Percentiles rank a stretch among this genome's conserved stretches.
phyloP scores from a whole-genome alignment of 1,140 invertebrate genomes.

The Psix sp. region DNA sequence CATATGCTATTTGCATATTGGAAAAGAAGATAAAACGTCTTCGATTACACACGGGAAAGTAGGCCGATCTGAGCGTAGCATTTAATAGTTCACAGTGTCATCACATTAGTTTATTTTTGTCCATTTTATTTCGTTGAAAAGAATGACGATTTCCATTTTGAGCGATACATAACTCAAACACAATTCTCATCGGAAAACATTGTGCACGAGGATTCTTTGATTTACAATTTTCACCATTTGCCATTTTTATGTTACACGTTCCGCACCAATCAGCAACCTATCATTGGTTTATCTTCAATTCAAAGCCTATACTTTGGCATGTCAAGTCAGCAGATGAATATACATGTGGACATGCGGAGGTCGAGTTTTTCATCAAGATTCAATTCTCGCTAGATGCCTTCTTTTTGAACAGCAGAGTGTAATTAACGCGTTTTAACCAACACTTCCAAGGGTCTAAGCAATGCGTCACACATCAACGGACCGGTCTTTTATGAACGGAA shows the following conservation, averaged over 20 bases:
- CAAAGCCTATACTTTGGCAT: conserved; percentile 54
- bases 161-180: too few relatives aligned
- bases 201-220: too few relatives aligned
- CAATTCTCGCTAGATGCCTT: conserved; percentile 58
- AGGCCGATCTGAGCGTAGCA: conserved; percentile 1
- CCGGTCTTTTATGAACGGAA: conserved; percentile 55
- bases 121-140: neutral
- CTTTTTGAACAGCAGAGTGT: conserved; percentile 56
- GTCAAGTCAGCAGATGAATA: conserved; percentile 54
- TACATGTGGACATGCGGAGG: conserved; percentile 50
- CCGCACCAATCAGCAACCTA: too few relatives aligned
- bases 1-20: conserved; percentile 14
- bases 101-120: too few relatives aligned
- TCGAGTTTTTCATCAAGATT: conserved; percentile 57
- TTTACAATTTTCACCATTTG: too few relatives aligned
- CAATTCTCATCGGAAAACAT: too few relatives aligned
- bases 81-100: neutral
- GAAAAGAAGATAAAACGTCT: conserved; percentile 14
- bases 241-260: too few relatives aligned
- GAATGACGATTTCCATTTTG: too few relatives aligned
- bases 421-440: conserved; percentile 59
- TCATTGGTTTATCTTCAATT: conserved; percentile 56
- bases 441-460: conserved; percentile 56
- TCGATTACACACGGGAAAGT: conserved; percentile 12
- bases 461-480: conserved; percentile 54